These are phyloP conservation scores for Congeria kusceri DNA, from an alignment of 2,888 invertebrate genomes.

Conservation along the genomic window DNA sequence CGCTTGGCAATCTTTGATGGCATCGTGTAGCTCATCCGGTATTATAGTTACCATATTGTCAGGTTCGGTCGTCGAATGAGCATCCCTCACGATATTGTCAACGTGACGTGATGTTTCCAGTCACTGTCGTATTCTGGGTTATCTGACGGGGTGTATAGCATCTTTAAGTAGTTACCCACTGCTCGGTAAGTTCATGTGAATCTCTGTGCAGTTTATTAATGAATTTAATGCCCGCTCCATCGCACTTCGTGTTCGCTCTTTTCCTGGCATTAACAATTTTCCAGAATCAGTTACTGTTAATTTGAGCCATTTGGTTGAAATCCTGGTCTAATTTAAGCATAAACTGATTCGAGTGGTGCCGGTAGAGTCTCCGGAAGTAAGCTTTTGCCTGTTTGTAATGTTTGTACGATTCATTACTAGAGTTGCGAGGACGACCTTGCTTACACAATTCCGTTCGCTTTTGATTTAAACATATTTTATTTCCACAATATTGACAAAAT, in stretches of 20 bases:
- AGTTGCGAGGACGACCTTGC: too few relatives aligned
- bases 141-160: background rate
- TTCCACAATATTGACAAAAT: too few relatives aligned
- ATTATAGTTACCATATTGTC: background rate
- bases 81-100: background rate
- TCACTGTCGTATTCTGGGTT: conserved; percentile 2
- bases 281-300: background rate
- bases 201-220: too few relatives aligned
- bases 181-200: conserved; percentile 10
- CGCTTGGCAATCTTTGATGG: background rate
- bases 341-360: too few relatives aligned
- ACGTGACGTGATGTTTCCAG: background rate
- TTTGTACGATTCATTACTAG: too few relatives aligned
- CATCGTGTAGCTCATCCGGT: background rate
- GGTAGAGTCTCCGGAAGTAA: too few relatives aligned
- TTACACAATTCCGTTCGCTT: too few relatives aligned
- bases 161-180: conserved; percentile 1
- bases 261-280: background rate
- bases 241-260: too few relatives aligned
- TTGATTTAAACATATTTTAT: too few relatives aligned
- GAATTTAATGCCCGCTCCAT: too few relatives aligned
- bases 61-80: background rate
- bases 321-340: too few relatives aligned
- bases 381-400: too few relatives aligned
- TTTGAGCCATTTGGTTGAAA: background rate